A percentile compares a stretch with the other conserved stretches of the same genome.
phyloP scores from a whole-genome alignment of 2,113 vertebrate genomes.

The Muscicapa adusta region DNA sequence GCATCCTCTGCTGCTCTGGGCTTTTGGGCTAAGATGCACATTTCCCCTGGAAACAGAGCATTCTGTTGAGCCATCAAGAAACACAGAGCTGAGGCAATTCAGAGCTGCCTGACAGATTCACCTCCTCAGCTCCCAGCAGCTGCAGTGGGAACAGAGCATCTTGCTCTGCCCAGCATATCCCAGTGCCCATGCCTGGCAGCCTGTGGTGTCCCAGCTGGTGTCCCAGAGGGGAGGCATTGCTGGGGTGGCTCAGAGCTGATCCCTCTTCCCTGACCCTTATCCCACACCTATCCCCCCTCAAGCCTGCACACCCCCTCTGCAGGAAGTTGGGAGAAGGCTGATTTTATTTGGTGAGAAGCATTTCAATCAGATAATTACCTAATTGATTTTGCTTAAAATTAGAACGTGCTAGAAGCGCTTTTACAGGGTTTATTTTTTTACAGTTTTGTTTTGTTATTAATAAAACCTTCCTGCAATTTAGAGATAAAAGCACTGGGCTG shows the following conservation, averaged over 20 bases:
- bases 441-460: neutral
- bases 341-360: conserved; percentile 31
- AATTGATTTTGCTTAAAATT: conserved; percentile 71
- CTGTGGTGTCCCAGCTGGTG: neutral
- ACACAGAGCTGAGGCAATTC: neutral
- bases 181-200: neutral
- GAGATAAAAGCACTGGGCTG: neutral
- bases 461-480: conserved; percentile 38
- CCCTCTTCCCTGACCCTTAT: neutral
- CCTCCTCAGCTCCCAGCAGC: neutral
- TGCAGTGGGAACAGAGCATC: neutral
- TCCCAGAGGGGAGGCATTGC: neutral
- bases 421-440: neutral
- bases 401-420: conserved; percentile 49
- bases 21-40: neutral
- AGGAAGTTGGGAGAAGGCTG: neutral
- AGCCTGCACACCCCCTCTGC: neutral
- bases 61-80: neutral
- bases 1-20: neutral
- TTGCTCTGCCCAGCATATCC: neutral
- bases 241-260: neutral
- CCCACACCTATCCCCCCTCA: neutral
- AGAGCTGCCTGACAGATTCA: neutral
- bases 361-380: conserved; percentile 66
- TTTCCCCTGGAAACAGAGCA: neutral